phyloP scores from a whole-genome alignment of 2,888 invertebrate genomes.

The Dryococelus australis region DNA sequence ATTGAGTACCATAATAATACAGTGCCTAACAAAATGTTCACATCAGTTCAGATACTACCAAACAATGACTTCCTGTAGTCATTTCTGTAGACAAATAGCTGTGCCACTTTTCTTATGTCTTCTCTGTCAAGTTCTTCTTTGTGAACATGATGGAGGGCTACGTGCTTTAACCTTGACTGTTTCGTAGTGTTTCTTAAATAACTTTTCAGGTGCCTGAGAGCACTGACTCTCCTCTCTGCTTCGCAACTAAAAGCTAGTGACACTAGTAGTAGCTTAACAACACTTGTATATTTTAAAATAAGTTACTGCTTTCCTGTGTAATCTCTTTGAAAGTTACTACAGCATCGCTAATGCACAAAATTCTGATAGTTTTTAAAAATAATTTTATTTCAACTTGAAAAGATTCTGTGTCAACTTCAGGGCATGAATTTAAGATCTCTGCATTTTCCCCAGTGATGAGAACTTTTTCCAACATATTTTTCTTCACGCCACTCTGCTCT shows the following conservation, averaged over 20 bases:
- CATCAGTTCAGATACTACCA: background rate
- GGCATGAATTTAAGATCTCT: background rate
- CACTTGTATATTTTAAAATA: background rate
- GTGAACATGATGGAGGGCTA: background rate
- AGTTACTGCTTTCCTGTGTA: background rate
- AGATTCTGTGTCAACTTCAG: background rate
- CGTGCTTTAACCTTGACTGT: slow-evolving; percentile 19
- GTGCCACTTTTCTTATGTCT: slow-evolving; percentile 19
- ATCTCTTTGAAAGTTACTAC: slow-evolving; percentile 1
- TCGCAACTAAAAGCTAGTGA: slow-evolving; percentile 3
- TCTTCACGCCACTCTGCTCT: slow-evolving; percentile 17
- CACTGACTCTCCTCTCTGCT: slow-evolving; percentile 21
- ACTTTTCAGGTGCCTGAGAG: background rate
- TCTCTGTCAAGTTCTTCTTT: background rate
- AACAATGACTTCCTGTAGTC: slow-evolving; percentile 13
- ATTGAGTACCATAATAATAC: background rate
- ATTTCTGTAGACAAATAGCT: background rate
- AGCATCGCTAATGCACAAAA: slow-evolving; percentile 11
- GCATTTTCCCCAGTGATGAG: slow-evolving; percentile 13
- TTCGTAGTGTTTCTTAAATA: background rate
- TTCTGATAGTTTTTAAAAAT: background rate
- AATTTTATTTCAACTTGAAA: slow-evolving; percentile 17
- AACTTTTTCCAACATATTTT: slow-evolving; percentile 1
- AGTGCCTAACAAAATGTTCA: background rate
- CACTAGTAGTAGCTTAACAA: slow-evolving; percentile 17